A percentile compares a stretch with the other conserved stretches of the same genome.
Conservation (phyloP, 2,113 vertebrate genomes). For the Scartelaos histophorus region DNA sequence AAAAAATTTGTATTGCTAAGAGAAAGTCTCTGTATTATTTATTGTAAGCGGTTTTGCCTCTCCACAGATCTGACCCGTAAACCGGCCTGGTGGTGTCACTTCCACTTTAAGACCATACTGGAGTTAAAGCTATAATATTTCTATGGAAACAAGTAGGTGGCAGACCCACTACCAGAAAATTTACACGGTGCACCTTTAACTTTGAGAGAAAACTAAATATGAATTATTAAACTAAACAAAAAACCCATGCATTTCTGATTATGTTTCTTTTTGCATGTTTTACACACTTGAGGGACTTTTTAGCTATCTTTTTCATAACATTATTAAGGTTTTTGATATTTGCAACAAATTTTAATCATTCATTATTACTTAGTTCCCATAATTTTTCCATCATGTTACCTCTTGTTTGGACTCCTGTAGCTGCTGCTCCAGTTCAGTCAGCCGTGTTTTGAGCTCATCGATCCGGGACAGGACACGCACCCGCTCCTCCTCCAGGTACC, state of each 20-base stretch:
- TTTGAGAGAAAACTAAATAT: too few species aligned
- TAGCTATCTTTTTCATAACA: not conserved
- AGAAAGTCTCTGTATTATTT: too few species aligned
- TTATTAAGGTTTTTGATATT: not conserved
- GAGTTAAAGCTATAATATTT: too few species aligned
- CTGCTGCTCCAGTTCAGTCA: constrained; percentile 93
- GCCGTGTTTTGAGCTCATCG: constrained; percentile 85
- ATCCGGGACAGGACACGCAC: constrained; percentile 77
- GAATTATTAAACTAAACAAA: too few species aligned
- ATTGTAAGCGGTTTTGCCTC: too few species aligned
- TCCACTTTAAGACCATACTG: too few species aligned
- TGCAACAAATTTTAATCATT: not conserved
- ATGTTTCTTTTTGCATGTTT: too few species aligned
- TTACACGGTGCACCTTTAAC: too few species aligned
- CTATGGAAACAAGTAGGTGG: too few species aligned
- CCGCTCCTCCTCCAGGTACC: constrained; percentile 86
- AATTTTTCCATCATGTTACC: constrained; percentile 68
- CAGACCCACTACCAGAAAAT: too few species aligned
- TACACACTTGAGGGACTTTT: not conserved
- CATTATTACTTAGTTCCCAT: not conserved
- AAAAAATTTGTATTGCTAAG: not conserved
- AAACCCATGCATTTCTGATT: not conserved
- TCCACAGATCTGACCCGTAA: too few species aligned
- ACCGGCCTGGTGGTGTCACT: too few species aligned
- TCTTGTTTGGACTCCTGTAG: constrained; percentile 90